Percentiles rank a stretch among this genome's conserved stretches.
phyloP scores from a whole-genome alignment of 2,113 vertebrate genomes.

The Rhipidura dahli region DNA sequence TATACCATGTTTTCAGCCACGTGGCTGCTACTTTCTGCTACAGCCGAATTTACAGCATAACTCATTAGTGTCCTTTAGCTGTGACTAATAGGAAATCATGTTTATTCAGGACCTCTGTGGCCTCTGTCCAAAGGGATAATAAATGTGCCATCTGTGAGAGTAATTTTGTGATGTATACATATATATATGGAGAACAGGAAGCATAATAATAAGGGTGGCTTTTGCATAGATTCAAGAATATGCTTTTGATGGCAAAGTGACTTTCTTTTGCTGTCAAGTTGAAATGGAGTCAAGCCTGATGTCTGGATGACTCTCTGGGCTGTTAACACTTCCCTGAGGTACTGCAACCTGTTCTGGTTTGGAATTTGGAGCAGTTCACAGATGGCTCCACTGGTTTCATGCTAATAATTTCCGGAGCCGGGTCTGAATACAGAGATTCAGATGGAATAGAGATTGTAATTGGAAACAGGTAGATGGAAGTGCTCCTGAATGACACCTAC shows the following conservation, averaged over 20 bases:
- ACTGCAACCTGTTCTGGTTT: background rate
- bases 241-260: background rate
- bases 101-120: background rate
- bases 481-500: background rate
- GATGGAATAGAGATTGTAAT: background rate
- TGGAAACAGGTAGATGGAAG: background rate
- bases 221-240: background rate
- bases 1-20: background rate
- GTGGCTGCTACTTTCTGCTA: background rate
- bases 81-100: background rate
- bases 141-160: background rate
- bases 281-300: background rate
- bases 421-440: background rate
- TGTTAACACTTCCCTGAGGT: constrained; percentile 4
- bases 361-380: background rate
- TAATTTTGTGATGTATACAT: background rate
- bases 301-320: background rate
- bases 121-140: background rate
- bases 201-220: background rate
- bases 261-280: background rate
- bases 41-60: background rate
- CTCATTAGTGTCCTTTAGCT: background rate
- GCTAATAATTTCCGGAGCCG: background rate
- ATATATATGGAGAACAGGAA: background rate
- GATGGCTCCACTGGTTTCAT: background rate